Percentiles rank a stretch among this genome's conserved stretches.
Conservation (phyloP, 2,797 vertebrate species). For the Anas georgica region DNA sequence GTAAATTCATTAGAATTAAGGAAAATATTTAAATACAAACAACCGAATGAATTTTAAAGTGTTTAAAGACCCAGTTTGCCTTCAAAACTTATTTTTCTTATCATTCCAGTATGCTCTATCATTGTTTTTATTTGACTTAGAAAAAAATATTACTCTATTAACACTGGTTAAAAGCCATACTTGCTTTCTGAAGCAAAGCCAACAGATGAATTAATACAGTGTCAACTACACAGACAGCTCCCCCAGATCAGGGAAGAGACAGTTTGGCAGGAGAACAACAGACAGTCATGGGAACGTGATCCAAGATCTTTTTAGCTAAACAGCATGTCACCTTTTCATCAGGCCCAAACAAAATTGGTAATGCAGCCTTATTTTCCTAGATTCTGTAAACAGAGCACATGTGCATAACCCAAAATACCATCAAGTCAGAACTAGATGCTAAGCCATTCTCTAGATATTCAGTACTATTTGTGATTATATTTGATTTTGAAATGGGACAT, state of each 20-base stretch:
- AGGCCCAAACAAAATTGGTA: background rate
- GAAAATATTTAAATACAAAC: background rate
- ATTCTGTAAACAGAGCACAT: background rate
- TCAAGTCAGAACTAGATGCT: background rate
- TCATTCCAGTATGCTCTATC: background rate
- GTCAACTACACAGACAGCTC: background rate
- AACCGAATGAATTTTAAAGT: background rate
- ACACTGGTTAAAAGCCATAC: background rate
- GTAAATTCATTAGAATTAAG: background rate
- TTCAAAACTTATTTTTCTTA: background rate
- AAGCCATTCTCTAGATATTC: background rate
- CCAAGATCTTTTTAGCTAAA: background rate
- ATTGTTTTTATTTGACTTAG: background rate
- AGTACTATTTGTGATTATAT: background rate
- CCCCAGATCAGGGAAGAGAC: background rate
- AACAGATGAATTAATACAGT: background rate
- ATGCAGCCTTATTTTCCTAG: background rate
- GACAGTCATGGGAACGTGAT: background rate
- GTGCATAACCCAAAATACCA: background rate
- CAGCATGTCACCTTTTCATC: background rate
- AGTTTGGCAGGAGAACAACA: background rate
- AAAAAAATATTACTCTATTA: background rate
- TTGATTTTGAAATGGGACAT: background rate
- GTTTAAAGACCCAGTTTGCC: background rate
- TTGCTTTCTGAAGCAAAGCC: conserved; percentile 11